These are phyloP conservation scores for Agapornis roseicollis DNA, from an alignment of 2,113 vertebrate genomes.

Conservation along the genomic window DNA sequence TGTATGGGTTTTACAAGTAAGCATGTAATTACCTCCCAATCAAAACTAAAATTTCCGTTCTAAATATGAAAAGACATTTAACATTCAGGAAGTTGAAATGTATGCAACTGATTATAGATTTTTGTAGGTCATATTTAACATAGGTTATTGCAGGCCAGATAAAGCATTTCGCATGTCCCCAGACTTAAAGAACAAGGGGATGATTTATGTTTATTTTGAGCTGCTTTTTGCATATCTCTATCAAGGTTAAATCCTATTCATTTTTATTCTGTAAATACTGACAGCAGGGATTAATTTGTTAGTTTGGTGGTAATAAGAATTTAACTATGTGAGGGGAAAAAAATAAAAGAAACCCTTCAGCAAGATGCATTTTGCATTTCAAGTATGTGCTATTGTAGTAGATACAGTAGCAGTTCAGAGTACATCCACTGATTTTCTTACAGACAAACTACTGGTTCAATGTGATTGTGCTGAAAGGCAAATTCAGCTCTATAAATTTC, in stretches of 20 bases:
- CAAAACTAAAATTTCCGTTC: background rate
- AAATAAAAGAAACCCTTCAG: background rate
- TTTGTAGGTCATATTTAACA: background rate
- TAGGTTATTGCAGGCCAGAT: background rate
- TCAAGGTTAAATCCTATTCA: background rate
- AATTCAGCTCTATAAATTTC: background rate
- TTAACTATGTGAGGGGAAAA: background rate
- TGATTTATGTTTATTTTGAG: background rate
- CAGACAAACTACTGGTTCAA: background rate
- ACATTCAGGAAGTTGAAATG: background rate
- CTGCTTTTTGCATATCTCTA: background rate
- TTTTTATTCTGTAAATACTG: constrained; percentile 11
- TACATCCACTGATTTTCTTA: background rate
- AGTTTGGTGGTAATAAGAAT: background rate
- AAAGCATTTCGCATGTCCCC: background rate
- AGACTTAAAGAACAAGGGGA: background rate
- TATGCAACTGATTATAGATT: background rate
- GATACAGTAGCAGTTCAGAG: background rate
- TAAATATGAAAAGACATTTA: background rate
- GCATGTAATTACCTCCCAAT: background rate
- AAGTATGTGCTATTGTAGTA: background rate
- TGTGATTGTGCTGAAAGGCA: background rate
- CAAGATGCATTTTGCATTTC: background rate
- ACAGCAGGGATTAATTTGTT: background rate
- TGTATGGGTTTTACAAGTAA: background rate